These are phyloP conservation scores for Mallotus villosus DNA, from an alignment of 2,797 vertebrate genomes.

Conservation along the genomic window DNA sequence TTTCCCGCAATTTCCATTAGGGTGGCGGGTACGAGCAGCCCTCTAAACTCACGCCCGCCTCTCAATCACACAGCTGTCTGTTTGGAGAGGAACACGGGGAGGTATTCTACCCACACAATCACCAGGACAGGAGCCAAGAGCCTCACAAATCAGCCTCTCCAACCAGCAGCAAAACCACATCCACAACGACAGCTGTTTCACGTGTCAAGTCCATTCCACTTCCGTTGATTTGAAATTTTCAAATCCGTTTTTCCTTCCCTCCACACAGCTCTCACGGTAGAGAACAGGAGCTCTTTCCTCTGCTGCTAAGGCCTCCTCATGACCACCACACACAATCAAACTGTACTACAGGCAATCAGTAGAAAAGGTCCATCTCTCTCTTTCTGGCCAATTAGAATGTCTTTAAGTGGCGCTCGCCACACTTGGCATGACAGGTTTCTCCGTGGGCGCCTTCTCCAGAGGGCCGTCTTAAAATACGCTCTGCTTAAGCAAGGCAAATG, in stretches of 20 bases:
- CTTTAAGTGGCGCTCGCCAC: not conserved
- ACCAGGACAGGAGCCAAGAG: not conserved
- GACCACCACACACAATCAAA: not conserved
- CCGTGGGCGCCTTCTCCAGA: too few species aligned
- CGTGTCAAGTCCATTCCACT: constrained; percentile 1
- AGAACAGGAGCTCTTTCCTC: not conserved
- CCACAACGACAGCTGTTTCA: not conserved
- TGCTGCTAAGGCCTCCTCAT: not conserved
- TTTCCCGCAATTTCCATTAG: not conserved
- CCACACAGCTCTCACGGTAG: not conserved
- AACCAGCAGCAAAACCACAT: not conserved
- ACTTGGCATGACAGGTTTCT: not conserved
- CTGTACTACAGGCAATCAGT: not conserved
- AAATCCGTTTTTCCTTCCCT: not conserved
- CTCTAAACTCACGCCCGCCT: not conserved
- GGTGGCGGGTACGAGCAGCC: not conserved
- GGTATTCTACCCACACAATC: not conserved
- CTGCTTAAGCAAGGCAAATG: not conserved
- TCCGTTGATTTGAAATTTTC: not conserved
- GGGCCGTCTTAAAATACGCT: too few species aligned
- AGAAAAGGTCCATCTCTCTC: not conserved
- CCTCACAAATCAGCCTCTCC: not conserved
- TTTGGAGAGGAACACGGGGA: not conserved
- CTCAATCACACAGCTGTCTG: not conserved
- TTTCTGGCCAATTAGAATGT: not conserved